Evolutionary conservation across 2,888 invertebrate genomes (phyloP), one percentile per base, ranked within the genome.

Genomic region (Rhingia rostrata): DNA sequence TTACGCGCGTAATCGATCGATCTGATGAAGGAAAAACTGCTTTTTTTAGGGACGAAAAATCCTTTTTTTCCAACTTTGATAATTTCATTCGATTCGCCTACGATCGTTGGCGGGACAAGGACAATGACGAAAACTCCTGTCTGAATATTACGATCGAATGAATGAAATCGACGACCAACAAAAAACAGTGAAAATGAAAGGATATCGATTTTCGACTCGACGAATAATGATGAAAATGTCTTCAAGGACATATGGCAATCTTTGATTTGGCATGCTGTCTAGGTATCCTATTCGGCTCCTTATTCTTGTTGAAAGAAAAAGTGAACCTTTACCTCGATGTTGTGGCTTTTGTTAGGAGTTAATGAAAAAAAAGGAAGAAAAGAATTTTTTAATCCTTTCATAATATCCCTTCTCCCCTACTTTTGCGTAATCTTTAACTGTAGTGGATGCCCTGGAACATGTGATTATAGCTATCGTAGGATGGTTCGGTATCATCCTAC

Each of bases 11-110:
- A 74, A 78, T 78, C 82, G 78, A 83, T 83, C 82, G 78, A 73
- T 73, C 61, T 72, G 64, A 45, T 74, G 58, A 81, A 74, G 67
- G 63, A 43, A 53, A 81, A 70, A 53, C 9, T 30, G 6, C 7
- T 58, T 32, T 54, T 33, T 56, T 56, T 10, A 56, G 43, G 75
- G 49, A 43, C 10, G 39, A 72, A 70, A 39, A 22, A 60, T 66
- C 51, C 51, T 56, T 53, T 58, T 64, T 32, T 58, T 22, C 22
- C 22, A 22, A 49, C 66, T 77, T 83, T 74, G 84, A 79, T 60
- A 74, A 80, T 69, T 75, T 72, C 79, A 80, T 84, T 84, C 84
- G 79, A 84, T 84, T 80, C 84, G 80, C 84, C 74, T 84, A 84
- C 84, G 60, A 84, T 84, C 80, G 66, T 49, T 51, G 51, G n/a